Evolutionary conservation across 2,113 vertebrate species (phyloP), one percentile per base, ranked within the genome.

Genomic region (Phaethornis superciliosus): DNA sequence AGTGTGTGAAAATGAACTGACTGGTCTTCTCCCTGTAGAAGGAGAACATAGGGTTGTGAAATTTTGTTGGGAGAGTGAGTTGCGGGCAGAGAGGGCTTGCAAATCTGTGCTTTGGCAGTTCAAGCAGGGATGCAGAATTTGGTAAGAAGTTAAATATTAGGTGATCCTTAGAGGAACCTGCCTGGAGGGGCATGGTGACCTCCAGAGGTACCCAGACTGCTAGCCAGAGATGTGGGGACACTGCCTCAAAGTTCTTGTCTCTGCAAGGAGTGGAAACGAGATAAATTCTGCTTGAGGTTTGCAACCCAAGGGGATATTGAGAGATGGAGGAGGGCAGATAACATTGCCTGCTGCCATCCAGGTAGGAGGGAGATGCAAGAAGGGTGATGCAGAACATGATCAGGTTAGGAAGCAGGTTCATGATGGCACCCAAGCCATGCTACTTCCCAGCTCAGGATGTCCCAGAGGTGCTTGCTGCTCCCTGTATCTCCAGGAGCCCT

Each of bases 401-500:
- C 15, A 58, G 20, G 46, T 70, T 70, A 35, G 51, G 47, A 77
- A 72, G 17, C 0, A 3, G 35, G 35, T 49, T 93, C 68, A 52
- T 4, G 1, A 9, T 1, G 2, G 27, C 30, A 60, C 14, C 8
- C 11, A 49, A 33, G 24, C 6, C 19, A 24, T 72, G 69, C 55
- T 16, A 4, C 58, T 81, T 89, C 24, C 26, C 59, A 42, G 24
- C 11, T 3, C 24, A 16, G 32, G 3, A 1, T 42, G 71, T 94
- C 84, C 55, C 40, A 56, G 28, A 40, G 78, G 75, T 26, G 10
- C 44, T 64, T 79, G 26, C 6, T 80, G 59, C 24, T 85, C 37
- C n/a, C 51, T 6, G 4, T 27, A 11, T 49, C 49, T 60, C 82
- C 0, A 1, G 27, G 49, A 13, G 46, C 1, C 0, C 37, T 46